Evolutionary conservation across 2,797 vertebrate genomes (phyloP), one percentile per base, ranked within the genome.

Genomic region (Phataginus tetradactyla): DNA sequence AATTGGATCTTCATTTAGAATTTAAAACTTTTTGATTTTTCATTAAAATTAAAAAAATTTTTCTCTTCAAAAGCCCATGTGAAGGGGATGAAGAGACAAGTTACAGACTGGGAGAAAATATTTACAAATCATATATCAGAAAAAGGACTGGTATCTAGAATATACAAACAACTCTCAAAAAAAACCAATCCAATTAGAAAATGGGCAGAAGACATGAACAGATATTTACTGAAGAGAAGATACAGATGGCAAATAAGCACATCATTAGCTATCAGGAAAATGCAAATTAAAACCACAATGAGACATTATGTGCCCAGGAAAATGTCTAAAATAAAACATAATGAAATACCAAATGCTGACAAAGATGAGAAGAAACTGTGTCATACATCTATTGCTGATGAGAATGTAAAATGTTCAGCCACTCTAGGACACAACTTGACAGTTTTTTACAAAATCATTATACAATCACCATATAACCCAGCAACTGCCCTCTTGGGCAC

Each of bases 11-110:
- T 45, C 10, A 45, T 45, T 45, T 45, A 45, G 42, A 45, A 45
- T 45, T 45, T 45, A 45, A 45, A 45, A 45, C 10, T 8, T 45
- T 45, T 45, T 45, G 42, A 45, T 45, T 45, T 45, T 45, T 85
- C 53, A 61, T n/a, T 80, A 63, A 80, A 91, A 85, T 78, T 42
- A 78, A 85, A 86, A 42, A 84, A 77, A 13, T 42, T 92, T 49
- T 95, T 78, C 37, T 90, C 59, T 77, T 9, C 42, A 69, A 61
- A 90, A 77, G 23, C 51, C 7, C 17, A 12, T 7, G 4, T 68
- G 32, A 91, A 64, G 57, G 66, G 27, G 37, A 69, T 86, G 55
- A 91, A 96, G 81, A 88, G 45, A 57, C 17, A 86, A 74, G 39
- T 53, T 86, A 66, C 32, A 64, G 37, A 53, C 45, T 53, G 23